Conservation (phyloP, 2,797 vertebrate species). For the Lemur catta region DNA sequence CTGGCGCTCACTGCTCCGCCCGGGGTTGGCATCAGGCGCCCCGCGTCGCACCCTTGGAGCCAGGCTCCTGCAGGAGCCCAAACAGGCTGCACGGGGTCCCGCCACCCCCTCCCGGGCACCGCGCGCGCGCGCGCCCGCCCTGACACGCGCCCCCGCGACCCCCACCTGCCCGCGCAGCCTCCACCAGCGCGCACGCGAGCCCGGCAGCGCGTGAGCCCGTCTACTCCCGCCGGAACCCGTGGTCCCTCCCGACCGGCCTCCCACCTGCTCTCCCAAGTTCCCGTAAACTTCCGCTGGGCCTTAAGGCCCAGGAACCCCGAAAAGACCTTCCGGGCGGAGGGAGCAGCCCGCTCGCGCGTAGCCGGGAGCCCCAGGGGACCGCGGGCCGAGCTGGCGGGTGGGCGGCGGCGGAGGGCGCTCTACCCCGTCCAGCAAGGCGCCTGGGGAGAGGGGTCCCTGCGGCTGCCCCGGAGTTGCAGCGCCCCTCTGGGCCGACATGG, state of each 20-base stretch:
- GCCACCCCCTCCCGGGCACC: not conserved
- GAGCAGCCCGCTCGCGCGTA: not conserved
- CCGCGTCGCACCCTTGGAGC: not conserved
- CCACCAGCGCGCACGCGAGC: not conserved
- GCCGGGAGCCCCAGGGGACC: not conserved
- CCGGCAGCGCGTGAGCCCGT: not conserved
- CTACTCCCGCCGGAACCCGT: not conserved
- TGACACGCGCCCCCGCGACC: not conserved
- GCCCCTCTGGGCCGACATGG: conserved; percentile 52
- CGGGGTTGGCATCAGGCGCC: not conserved
- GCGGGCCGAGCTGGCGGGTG: not conserved
- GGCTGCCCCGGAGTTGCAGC: conserved; percentile 46
- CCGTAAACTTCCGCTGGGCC: conserved; percentile 18
- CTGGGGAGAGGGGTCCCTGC: not conserved
- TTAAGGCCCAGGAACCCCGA: not conserved
- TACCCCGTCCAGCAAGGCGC: not conserved
- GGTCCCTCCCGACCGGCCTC: not conserved
- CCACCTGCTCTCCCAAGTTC: not conserved
- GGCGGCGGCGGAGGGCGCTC: conserved; percentile 10
- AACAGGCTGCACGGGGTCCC: not conserved
- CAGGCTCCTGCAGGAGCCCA: not conserved
- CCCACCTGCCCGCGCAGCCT: not conserved
- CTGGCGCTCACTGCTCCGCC: not conserved
- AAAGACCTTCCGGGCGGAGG: not conserved
- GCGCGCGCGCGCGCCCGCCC: not conserved